Evolutionary conservation across 2,888 invertebrate species (phyloP), one percentile per base, ranked within the genome.

Genomic region (Pachydiplax longipennis): DNA sequence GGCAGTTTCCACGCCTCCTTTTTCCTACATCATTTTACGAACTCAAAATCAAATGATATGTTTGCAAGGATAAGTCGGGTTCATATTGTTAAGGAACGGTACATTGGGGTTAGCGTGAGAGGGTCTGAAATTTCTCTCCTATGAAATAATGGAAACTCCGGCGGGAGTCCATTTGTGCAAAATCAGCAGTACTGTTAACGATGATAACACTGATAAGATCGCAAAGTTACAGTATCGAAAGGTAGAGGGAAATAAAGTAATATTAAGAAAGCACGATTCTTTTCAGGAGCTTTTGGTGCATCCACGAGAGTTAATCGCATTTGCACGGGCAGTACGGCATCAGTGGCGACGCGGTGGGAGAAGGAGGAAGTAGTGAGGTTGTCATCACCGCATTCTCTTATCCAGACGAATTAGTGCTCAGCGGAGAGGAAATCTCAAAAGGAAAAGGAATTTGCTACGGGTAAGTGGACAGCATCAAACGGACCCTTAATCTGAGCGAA

Each of bases 401-500:
- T 87, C 87, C 87, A 37, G 65, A 87, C 87, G 87, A 87, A 87
- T 87, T 87, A 87, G 87, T 87, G 87, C 61, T 87, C 87, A 87
- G 22, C 61, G 87, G 61, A 87, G 87, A 65, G 87, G 61, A 87
- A 87, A 87, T 87, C 87, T 87, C 87, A 58, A 87, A 87, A 87
- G 87, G 87, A 61, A 87, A 87, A 87, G 87, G 87, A 87, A 87
- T 87, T 87, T 87, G 87, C 37, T 87, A 87, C 87, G 87, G 87
- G 61, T 87, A 87, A 87, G 87, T 87, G 87, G 61, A 65, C 61
- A n/a, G 87, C 87, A 87, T 87, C 87, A 87, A 87, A 87, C 87
- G 37, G 87, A 65, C 37, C 87, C 61, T 87, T 87, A 87, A 87
- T 87, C 87, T 83, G 83, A 40, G 61, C 1, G 65, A 87, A 61